Base-by-base conservation (phyloP, 2,888 invertebrate species). In the Drosophila ustulata region DNA sequence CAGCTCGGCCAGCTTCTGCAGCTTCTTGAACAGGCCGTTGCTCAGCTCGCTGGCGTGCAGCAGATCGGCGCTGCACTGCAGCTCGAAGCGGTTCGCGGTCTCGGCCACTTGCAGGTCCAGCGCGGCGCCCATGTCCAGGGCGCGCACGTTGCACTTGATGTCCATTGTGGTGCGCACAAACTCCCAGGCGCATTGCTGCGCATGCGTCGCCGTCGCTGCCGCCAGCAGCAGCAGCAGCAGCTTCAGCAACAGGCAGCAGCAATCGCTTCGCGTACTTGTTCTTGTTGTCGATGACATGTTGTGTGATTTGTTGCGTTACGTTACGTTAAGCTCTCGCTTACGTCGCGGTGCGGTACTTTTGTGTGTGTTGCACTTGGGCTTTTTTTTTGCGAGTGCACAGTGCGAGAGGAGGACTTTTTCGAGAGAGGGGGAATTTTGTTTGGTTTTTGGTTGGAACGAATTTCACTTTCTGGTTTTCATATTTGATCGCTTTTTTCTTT, bases 61-160 rank as follows among this genome's bases (percentile, higher is more conserved):
- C 82, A 96, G 93, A 71, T 95, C 94, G 89, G 96, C 95, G 92
- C 95, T 96, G 93, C 97, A 97, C 88, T 95, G 94, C 76, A 98
- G 94, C 78, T 95, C 94, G 75, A 98, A 93, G 73, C 94, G 94
- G 76, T 95, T 94, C 46, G 96, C 96, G 56, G 95, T 95, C 72
- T 97, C 97, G 45, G 95, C 92, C 63, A 92, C 93, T 63, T 93
- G 93, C 56, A 93, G 79, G 62, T 92, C 92, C 61, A 92, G 78
- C 32, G 84, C 64, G 3, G 51, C 30, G 8, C 56, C 71, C 46
- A 43, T 49, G 45, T 92, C 92, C 71, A 92, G 78, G 58, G 91
- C 90, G 46, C 92, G 91, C 56, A 92, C 80, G 65, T 90, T 90
- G 79, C 92, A 92, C 78, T 91, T 92, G 68, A 92, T 92, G 84